Percentiles rank a stretch among this genome's conserved stretches.
These are phyloP conservation scores for Melangyna quadrimaculata DNA, from an alignment of 2,888 invertebrate species.

Conservation along the genomic window DNA sequence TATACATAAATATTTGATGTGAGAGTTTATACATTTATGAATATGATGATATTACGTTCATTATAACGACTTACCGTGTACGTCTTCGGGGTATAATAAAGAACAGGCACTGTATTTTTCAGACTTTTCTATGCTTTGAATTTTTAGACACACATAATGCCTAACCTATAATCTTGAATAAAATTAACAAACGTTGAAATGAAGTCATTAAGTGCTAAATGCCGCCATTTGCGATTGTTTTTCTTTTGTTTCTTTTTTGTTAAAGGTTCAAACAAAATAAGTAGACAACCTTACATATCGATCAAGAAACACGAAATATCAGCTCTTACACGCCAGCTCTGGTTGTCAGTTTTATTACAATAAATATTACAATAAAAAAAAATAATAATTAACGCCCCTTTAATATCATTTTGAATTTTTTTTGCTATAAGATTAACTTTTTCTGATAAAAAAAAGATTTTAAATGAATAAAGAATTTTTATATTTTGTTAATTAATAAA, in stretches of 20 bases:
- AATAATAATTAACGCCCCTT: constrained; percentile 1
- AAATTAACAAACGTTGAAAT: constrained; percentile 3
- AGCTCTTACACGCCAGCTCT: not conserved
- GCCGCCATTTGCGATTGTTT: constrained; percentile 8
- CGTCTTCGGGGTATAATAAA: not conserved
- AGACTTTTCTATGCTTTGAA: not conserved
- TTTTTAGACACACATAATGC: not conserved
- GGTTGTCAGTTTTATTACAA: not conserved
- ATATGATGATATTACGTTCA: constrained; percentile 33
- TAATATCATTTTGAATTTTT: not conserved
- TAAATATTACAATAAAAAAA: not conserved
- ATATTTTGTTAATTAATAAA: not conserved
- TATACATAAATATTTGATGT: constrained; percentile 4
- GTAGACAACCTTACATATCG: not conserved
- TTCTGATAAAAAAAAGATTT: constrained; percentile 28
- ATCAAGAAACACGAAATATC: constrained; percentile 4
- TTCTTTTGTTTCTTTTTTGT: not conserved
- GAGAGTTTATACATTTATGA: constrained; percentile 2
- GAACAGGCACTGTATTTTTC: not conserved
- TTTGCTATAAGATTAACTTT: constrained; percentile 6
- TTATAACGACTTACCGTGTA: constrained; percentile 22
- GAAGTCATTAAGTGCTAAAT: constrained; percentile 40
- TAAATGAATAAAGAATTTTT: not conserved
- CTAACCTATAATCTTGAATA: constrained; percentile 11
- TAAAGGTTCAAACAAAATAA: not conserved